phyloP scores from a whole-genome alignment of 1,140 invertebrate species.

The Potamilus streckersoni region DNA sequence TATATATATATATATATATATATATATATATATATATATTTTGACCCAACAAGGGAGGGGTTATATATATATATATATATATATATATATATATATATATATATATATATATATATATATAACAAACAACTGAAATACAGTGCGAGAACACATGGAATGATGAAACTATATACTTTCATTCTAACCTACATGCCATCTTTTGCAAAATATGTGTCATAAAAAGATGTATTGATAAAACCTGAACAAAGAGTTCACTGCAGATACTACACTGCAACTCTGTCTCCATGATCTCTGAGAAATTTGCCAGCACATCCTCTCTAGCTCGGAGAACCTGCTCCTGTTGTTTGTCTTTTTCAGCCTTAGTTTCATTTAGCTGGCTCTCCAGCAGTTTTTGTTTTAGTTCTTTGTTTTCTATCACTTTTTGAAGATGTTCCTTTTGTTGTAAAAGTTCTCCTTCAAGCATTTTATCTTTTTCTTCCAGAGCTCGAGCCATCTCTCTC shows the following conservation, averaged over 20 bases:
- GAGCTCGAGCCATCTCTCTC: slow-evolving; percentile 49
- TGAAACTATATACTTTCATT: not conserved
- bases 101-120: not conserved
- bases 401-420: slow-evolving; percentile 59
- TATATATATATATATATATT: too few relatives aligned
- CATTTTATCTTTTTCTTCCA: slow-evolving; percentile 59
- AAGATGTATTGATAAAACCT: slow-evolving; percentile 34
- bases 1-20: not conserved
- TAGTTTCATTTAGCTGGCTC: slow-evolving; percentile 56
- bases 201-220: not conserved
- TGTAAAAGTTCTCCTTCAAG: slow-evolving; percentile 49
- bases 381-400: slow-evolving; percentile 61
- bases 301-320: slow-evolving; percentile 70
- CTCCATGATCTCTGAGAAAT: slow-evolving; percentile 77
- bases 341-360: slow-evolving; percentile 55
- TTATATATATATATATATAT: not conserved
- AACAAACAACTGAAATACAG: not conserved
- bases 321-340: slow-evolving; percentile 57
- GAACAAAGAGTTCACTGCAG: slow-evolving; percentile 82
- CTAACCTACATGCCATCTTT: not conserved
- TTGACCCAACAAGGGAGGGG: too few relatives aligned
- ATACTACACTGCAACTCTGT: slow-evolving; percentile 82
- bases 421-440: slow-evolving; percentile 52
- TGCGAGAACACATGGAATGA: not conserved
- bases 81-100: not conserved